phyloP scores from a whole-genome alignment of 1,140 invertebrate species.

The Drosophila sproati region DNA sequence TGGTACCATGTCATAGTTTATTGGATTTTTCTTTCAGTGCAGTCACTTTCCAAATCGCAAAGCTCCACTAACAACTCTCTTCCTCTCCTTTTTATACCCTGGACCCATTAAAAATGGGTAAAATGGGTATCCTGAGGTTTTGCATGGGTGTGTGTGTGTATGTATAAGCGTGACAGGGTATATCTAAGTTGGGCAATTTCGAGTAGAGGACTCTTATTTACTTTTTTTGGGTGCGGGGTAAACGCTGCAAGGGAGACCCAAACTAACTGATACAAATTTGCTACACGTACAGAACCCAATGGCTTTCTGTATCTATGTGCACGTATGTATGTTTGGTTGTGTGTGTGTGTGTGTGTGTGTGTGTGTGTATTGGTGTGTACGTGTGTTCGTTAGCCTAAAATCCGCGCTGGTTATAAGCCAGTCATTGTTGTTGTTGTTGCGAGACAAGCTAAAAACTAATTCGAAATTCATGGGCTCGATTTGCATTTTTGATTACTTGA shows the following conservation, averaged over 20 bases:
- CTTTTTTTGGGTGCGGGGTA: conserved; percentile 47
- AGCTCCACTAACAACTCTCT: conserved; percentile 55
- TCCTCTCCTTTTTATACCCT: not conserved
- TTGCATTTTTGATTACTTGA: conserved; percentile 82
- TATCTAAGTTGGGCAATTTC: too few relatives aligned
- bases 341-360: conserved; percentile 11
- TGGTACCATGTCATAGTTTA: not conserved
- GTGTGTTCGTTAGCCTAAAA: conserved; percentile 80
- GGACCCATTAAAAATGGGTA: too few relatives aligned
- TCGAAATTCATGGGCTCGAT: conserved; percentile 82
- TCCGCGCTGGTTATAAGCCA: conserved; percentile 66
- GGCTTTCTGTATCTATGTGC: conserved; percentile 6
- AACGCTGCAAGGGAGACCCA: conserved; percentile 57
- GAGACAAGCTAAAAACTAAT: conserved; percentile 75
- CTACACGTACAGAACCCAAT: conserved; percentile 63
- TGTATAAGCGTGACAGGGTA: too few relatives aligned
- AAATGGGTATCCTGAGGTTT: too few relatives aligned
- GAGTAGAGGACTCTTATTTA: too few relatives aligned
- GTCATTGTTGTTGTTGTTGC: conserved; percentile 26
- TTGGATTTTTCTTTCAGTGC: conserved; percentile 21
- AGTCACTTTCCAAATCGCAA: conserved; percentile 39
- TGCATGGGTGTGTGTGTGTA: too few relatives aligned
- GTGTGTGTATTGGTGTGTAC: conserved; percentile 41
- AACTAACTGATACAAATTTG: conserved; percentile 79
- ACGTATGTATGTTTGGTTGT: not conserved